These are phyloP conservation scores for Halictus quadricinctus DNA, from an alignment of 2,888 invertebrate species.

Conservation along the genomic window DNA sequence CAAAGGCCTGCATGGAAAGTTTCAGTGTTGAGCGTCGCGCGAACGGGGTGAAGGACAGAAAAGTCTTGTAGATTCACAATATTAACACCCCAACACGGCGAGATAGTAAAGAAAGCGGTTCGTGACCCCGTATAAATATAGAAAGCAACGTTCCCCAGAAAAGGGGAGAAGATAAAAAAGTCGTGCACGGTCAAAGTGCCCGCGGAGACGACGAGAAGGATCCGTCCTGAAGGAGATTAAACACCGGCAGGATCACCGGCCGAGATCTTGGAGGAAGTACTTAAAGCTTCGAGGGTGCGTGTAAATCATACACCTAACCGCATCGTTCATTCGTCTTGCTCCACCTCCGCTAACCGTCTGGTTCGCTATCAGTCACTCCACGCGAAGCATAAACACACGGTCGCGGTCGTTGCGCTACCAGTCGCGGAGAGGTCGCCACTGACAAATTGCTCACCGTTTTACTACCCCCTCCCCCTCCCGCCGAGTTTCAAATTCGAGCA, in stretches of 20 bases:
- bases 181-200: constrained; percentile 46
- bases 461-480: neutral
- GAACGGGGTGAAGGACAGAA: neutral
- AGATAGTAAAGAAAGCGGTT: neutral
- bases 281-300: constrained; percentile 32
- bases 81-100: neutral
- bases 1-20: neutral
- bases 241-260: constrained; percentile 26
- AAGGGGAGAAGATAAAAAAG: constrained; percentile 57
- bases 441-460: constrained; percentile 23
- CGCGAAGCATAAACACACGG: constrained; percentile 8
- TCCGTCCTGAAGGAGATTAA: constrained; percentile 44
- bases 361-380: constrained; percentile 11
- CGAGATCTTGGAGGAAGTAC: constrained; percentile 29
- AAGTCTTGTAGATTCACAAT: neutral
- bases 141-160: constrained; percentile 44
- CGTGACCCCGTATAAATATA: constrained; percentile 41
- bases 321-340: constrained; percentile 10
- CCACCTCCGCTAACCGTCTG: neutral
- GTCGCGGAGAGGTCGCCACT: constrained; percentile 3
- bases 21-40: neutral
- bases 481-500: neutral
- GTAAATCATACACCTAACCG: constrained; percentile 46
- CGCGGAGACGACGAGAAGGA: constrained; percentile 31
- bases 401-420: neutral